Conservation (phyloP, 2,797 vertebrate genomes). For the Clamator glandarius region DNA sequence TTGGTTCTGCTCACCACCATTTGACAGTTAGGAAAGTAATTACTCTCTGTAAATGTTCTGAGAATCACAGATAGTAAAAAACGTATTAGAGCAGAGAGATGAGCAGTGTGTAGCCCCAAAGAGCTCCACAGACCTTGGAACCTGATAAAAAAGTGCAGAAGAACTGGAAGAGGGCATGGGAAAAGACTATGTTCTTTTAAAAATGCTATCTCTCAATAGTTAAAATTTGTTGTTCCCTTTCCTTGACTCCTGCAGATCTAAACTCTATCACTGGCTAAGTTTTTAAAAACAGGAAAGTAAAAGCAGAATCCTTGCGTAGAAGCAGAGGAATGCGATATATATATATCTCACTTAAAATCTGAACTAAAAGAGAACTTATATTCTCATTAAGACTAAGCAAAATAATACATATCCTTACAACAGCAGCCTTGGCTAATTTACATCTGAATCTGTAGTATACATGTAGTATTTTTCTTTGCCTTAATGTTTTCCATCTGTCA, state of each 20-base stretch:
- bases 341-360: neutral
- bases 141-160: neutral
- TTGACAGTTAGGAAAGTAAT: conserved; percentile 9
- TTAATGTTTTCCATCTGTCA: neutral
- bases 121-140: neutral
- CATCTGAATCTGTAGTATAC: neutral
- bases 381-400: neutral
- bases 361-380: neutral
- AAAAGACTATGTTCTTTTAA: neutral
- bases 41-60: neutral
- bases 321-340: neutral
- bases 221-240: neutral
- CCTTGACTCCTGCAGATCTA: neutral
- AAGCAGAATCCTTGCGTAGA: neutral
- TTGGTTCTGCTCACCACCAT: neutral
- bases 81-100: neutral
- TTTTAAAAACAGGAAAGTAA: neutral
- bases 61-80: conserved; percentile 28
- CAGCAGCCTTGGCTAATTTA: neutral
- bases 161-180: neutral
- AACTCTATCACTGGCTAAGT: neutral
- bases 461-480: neutral
- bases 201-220: neutral
- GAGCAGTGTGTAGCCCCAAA: neutral
- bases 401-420: neutral